phyloP scores from a whole-genome alignment of 2,888 invertebrate species.

The Stenodema calcarata region DNA sequence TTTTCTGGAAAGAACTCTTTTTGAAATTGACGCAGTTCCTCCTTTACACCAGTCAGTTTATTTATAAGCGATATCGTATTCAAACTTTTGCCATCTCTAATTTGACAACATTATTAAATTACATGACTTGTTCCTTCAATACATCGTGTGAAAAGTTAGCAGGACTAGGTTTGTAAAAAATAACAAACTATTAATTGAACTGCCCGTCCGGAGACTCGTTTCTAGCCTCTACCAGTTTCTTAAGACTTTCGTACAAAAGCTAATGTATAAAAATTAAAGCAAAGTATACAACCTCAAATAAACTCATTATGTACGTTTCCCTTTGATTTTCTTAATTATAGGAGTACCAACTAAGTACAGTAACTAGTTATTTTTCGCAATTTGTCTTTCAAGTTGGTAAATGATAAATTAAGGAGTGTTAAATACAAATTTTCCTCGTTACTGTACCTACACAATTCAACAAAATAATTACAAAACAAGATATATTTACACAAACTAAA shows the following conservation, averaged over 20 bases:
- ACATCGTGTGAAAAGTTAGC: neutral
- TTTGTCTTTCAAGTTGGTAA: neutral
- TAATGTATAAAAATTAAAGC: neutral
- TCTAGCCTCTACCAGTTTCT: neutral
- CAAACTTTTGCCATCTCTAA: neutral
- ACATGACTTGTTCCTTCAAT: neutral
- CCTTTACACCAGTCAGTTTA: too few relatives aligned
- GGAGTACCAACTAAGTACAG: neutral
- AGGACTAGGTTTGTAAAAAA: neutral
- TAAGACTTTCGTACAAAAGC: neutral
- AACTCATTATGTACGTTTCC: neutral
- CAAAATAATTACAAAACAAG: neutral
- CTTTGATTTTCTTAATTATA: neutral
- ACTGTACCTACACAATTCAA: conserved; percentile 17
- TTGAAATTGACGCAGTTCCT: too few relatives aligned
- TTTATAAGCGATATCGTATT: neutral
- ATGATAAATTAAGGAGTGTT: neutral
- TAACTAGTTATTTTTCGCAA: neutral
- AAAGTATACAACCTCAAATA: neutral
- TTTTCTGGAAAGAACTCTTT: too few relatives aligned
- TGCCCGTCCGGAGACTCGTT: neutral
- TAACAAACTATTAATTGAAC: neutral
- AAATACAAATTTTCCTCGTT: neutral
- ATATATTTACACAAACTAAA: conserved; percentile 25
- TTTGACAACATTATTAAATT: neutral